Percentiles rank a stretch among this genome's conserved stretches.
These are phyloP conservation scores for Melitaea cinxia DNA, from an alignment of 1,140 invertebrate species.

Conservation along the genomic window DNA sequence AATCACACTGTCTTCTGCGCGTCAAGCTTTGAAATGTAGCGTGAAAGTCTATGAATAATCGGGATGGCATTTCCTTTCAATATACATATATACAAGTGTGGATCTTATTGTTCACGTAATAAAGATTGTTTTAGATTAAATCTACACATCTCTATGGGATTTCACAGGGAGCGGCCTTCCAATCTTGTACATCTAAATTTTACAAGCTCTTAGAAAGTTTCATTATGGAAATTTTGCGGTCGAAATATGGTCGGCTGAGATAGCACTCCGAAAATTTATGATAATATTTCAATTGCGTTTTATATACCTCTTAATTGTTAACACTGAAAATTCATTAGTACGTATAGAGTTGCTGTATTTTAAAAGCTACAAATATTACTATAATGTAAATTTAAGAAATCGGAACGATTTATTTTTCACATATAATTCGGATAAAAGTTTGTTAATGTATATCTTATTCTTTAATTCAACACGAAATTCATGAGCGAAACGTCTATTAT, in stretches of 20 bases:
- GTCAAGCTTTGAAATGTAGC: constrained; percentile 24
- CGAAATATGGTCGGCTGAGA: not conserved
- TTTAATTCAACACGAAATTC: not conserved
- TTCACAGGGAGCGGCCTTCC: constrained; percentile 17
- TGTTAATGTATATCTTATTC: not conserved
- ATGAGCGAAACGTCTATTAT: too few relatives aligned
- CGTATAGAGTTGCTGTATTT: not conserved
- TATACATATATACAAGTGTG: constrained; percentile 2
- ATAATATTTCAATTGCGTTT: constrained; percentile 8
- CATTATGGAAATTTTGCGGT: constrained; percentile 20
- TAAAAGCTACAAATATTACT: not conserved
- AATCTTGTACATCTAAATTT: constrained; percentile 34
- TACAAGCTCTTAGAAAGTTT: constrained; percentile 41
- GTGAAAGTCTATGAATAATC: constrained; percentile 66
- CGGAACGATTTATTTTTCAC: not conserved
- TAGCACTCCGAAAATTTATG: not conserved
- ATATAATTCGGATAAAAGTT: not conserved
- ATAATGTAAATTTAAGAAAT: not conserved
- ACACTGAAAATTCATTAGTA: not conserved
- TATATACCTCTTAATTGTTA: not conserved
- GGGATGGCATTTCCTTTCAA: constrained; percentile 54
- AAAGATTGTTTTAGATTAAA: not conserved
- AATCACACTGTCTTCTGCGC: constrained; percentile 13
- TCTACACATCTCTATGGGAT: not conserved
- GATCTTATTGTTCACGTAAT: not conserved